phyloP scores from a whole-genome alignment of 2,797 vertebrate species.

The Phylloscopus collybita region DNA sequence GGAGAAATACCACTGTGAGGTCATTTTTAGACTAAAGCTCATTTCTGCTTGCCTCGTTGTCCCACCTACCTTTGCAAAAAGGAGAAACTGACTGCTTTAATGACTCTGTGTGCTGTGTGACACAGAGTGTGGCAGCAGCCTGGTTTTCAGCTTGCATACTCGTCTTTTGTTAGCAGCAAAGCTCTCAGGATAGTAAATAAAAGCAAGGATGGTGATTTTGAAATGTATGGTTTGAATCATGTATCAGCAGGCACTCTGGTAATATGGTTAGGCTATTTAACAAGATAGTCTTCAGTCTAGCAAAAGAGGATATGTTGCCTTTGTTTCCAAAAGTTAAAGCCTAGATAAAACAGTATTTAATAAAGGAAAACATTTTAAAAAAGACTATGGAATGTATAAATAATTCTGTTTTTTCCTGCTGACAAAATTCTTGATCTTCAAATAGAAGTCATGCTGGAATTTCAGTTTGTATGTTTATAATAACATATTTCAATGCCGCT shows the following conservation, averaged over 20 bases:
- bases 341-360: background rate
- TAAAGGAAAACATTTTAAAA: background rate
- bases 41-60: background rate
- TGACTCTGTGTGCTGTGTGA: background rate
- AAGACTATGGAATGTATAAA: background rate
- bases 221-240: background rate
- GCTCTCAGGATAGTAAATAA: conserved; percentile 7
- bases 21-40: conserved; percentile 22
- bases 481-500: background rate
- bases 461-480: background rate
- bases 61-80: background rate
- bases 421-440: background rate
- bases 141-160: conserved; percentile 23
- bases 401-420: background rate
- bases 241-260: background rate
- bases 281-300: background rate
- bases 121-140: background rate
- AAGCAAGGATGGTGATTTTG: conserved; percentile 13
- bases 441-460: background rate
- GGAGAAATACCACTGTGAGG: conserved; percentile 19
- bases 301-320: background rate
- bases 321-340: background rate
- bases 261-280: background rate
- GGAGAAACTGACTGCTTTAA: background rate
- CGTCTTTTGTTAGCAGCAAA: conserved; percentile 19